A percentile compares a stretch with the other conserved stretches of the same genome.
These are phyloP conservation scores for Cotesia congregata DNA, from an alignment of 2,888 invertebrate species.

Conservation along the genomic window DNA sequence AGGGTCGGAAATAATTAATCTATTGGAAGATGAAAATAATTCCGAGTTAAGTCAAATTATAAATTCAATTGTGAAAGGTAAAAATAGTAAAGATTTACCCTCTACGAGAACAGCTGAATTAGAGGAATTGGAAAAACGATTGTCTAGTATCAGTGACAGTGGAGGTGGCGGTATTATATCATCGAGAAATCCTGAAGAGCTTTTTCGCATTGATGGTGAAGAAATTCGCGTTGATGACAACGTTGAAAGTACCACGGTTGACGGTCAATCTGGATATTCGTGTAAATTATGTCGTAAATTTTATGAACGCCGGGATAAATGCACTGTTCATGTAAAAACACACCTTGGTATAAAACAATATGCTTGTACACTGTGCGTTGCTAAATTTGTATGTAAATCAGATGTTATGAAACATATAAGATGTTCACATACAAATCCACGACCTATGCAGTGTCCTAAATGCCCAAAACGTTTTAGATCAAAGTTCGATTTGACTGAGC, in stretches of 20 bases:
- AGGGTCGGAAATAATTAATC: constrained; percentile 61
- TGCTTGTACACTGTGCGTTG: constrained; percentile 65
- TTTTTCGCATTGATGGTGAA: constrained; percentile 66
- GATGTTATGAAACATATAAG: constrained; percentile 69
- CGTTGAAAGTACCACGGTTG: constrained; percentile 61
- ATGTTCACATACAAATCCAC: constrained; percentile 68
- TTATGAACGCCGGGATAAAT: constrained; percentile 67
- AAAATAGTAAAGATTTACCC: constrained; percentile 50
- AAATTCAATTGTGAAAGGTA: constrained; percentile 57
- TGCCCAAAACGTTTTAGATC: constrained; percentile 68
- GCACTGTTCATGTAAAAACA: constrained; percentile 68
- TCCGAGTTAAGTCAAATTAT: constrained; percentile 63
- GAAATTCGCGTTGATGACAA: constrained; percentile 68
- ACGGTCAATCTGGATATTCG: constrained; percentile 62
- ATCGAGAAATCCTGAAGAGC: constrained; percentile 63
- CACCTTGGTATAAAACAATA: constrained; percentile 68
- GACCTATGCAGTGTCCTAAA: constrained; percentile 67
- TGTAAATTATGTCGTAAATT: constrained; percentile 66
- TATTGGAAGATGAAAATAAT: constrained; percentile 62
- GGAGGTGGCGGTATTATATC: not conserved
- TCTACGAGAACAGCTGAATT: constrained; percentile 55
- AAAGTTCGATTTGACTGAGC: constrained; percentile 67
- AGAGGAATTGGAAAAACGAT: constrained; percentile 59
- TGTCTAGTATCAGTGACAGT: constrained; percentile 39
- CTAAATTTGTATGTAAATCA: constrained; percentile 68